Evolutionary conservation across 2,888 invertebrate species (phyloP).

Genomic region (Digitonthophagus gazella): DNA sequence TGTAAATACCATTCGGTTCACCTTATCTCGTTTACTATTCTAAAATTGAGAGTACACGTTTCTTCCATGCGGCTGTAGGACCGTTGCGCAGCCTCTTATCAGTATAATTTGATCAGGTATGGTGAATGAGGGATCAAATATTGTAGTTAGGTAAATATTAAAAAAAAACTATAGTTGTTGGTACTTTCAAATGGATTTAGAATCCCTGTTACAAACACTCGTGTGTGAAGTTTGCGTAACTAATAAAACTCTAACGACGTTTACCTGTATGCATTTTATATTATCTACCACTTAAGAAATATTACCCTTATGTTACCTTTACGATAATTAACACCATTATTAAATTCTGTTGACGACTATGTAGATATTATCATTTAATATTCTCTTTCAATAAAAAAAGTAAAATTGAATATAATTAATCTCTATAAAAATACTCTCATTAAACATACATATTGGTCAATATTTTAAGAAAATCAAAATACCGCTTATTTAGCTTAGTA

Average conservation of each 20-base stretch:
- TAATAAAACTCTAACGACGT: constrained; percentile 7
- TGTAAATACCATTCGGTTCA: background rate
- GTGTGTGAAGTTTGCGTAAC: constrained; percentile 16
- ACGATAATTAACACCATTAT: constrained; percentile 3
- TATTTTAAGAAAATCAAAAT: background rate
- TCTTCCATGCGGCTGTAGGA: constrained; percentile 41
- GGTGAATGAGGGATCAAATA: constrained; percentile 52
- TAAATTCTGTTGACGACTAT: constrained; percentile 4
- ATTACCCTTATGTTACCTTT: constrained; percentile 17
- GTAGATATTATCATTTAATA: too few species aligned
- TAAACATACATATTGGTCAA: background rate
- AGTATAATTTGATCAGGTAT: constrained; percentile 50
- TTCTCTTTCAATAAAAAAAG: too few species aligned
- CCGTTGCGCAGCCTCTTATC: constrained; percentile 36
- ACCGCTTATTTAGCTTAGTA: constrained; percentile 38
- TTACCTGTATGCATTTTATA: constrained; percentile 22
- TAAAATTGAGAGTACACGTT: constrained; percentile 27
- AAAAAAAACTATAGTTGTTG: constrained; percentile 28
- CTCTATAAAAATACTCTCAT: too few species aligned
- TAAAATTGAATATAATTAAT: too few species aligned
- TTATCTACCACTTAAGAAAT: constrained; percentile 5
- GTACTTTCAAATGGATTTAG: constrained; percentile 26
- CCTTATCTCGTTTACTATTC: background rate
- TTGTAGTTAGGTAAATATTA: constrained; percentile 41
- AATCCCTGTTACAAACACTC: constrained; percentile 22